These are phyloP conservation scores for Triplophysa siluroides DNA, from an alignment of 2,113 vertebrate species.

Conservation along the genomic window DNA sequence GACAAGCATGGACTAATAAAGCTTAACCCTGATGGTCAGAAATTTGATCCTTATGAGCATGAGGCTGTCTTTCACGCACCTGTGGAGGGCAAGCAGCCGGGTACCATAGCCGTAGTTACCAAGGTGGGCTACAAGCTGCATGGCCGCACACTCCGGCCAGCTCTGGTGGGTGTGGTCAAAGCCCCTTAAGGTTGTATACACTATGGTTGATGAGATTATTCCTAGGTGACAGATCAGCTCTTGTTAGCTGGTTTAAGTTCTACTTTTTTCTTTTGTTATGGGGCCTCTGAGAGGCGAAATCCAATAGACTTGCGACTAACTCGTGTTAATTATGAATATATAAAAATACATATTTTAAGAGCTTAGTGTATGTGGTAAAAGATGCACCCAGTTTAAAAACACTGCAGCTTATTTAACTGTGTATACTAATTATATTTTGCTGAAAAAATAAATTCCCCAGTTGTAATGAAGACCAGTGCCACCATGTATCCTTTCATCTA, in stretches of 20 bases:
- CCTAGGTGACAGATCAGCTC: slow-evolving; percentile 43
- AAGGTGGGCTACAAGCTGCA: slow-evolving; percentile 97
- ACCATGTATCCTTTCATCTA: not conserved
- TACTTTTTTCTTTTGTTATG: not conserved
- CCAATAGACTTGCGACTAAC: slow-evolving; percentile 15
- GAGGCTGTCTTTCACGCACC: slow-evolving; percentile 91
- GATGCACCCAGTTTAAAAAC: not conserved
- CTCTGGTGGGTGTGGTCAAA: slow-evolving; percentile 93
- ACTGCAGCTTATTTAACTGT: not conserved
- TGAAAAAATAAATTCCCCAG: not conserved
- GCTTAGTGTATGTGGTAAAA: not conserved
- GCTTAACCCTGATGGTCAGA: slow-evolving; percentile 86
- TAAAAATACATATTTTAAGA: slow-evolving; percentile 8
- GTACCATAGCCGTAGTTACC: slow-evolving; percentile 87
- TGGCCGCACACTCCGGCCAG: slow-evolving; percentile 91
- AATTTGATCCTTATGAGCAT: slow-evolving; percentile 95
- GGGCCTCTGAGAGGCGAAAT: slow-evolving; percentile 43
- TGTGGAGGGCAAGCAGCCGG: slow-evolving; percentile 84
- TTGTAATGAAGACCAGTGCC: not conserved
- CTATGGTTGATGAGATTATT: slow-evolving; percentile 37
- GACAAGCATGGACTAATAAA: slow-evolving; percentile 87
- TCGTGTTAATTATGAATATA: not conserved
- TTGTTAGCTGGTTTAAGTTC: slow-evolving; percentile 41
- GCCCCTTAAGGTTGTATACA: slow-evolving; percentile 67
- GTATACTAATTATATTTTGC: not conserved